These are phyloP conservation scores for Drosophila arizonae DNA, from an alignment of 1,140 invertebrate genomes.

Conservation along the genomic window DNA sequence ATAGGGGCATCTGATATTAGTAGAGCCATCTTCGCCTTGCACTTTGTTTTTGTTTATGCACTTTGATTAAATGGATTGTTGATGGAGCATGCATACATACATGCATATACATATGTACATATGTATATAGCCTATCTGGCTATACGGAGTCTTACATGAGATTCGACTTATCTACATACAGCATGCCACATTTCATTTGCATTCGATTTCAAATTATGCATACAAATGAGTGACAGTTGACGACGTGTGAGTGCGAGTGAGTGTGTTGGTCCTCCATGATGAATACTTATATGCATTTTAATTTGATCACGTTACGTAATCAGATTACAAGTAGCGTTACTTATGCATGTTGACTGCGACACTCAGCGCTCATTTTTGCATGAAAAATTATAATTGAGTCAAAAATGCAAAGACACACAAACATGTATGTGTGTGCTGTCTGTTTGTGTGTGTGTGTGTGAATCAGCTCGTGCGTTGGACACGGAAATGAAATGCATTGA, in stretches of 20 bases:
- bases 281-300: constrained; percentile 53
- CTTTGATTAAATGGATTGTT: no score
- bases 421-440: constrained; percentile 5
- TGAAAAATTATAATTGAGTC: constrained; percentile 75
- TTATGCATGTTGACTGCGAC: constrained; percentile 45
- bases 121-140: no score
- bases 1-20: no score
- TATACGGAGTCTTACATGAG: neutral
- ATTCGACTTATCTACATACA: neutral
- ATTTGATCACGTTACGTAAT: constrained; percentile 69
- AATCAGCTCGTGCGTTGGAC: constrained; percentile 52
- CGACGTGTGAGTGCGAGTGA: neutral
- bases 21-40: no score
- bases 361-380: constrained; percentile 47
- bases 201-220: constrained; percentile 9
- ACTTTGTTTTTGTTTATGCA: no score
- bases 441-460: constrained; percentile 5
- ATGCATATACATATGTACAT: no score
- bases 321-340: constrained; percentile 58
- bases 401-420: constrained; percentile 63
- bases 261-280: neutral
- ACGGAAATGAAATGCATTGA: constrained; percentile 79
- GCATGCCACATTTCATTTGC: constrained; percentile 1
- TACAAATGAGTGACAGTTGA: neutral
- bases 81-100: no score